Base-by-base conservation (phyloP, 2,113 vertebrate species). In the Pseudolaguvia tuberculata region DNA sequence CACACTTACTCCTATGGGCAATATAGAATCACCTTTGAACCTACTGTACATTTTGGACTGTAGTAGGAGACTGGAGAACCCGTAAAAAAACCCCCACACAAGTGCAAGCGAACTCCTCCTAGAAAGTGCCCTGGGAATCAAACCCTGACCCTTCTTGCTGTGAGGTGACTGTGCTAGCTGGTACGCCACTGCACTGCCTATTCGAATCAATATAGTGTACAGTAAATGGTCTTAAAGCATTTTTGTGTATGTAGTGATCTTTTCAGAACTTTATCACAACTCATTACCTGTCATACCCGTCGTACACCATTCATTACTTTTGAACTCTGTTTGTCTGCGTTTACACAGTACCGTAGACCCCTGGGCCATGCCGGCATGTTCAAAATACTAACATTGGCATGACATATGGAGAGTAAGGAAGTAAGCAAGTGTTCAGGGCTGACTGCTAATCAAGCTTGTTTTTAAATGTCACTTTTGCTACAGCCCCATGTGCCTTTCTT, bases 371-470 rank as follows among this genome's bases (percentile, higher is more conserved):
- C 63, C 25, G 21, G 42, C 15, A 48, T 50, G 23, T 18, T 8
- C 1, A 48, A 67, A 65, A 67, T 50, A 45, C 9, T 25, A 67
- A 50, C 3, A 14, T 25, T n/a, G 42, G 21, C 48, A 25, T 50
- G 21, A 50, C 65, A 67, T 67, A 29, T 50, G 63, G 23, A 67
- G 50, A 67, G 42, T 48, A 27, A 47, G 23, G 14, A 67, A 25
- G 23, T 67, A 27, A 47, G 23, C 5, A 67, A 25, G 23, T 50
- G 42, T 67, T 21, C 45, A 27, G n/a, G 25, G 45, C 42, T 67
- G 63, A 48, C 21, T 67, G 23, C 63, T 48, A 67, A 67, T 67
- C 12, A 27, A 45, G 27, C 63, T 4, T 67, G 42, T 11, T 67
- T 27, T 67, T 25, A 67, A 45, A 66, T 15, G 21, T 48, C 62